phyloP scores from a whole-genome alignment of 2,797 vertebrate genomes.

The Chrysolophus pictus region DNA sequence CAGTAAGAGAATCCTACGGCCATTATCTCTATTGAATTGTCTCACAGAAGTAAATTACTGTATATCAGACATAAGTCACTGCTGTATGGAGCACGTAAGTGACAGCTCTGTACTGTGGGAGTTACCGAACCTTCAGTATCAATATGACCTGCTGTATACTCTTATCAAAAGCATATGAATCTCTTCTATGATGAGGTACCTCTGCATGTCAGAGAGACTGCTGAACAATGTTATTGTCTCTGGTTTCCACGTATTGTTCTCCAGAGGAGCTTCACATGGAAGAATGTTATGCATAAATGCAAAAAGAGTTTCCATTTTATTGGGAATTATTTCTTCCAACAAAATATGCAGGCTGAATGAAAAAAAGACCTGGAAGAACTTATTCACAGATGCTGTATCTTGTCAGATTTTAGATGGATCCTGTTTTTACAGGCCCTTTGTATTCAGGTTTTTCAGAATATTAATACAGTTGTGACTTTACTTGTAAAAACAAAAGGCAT shows the following conservation, averaged over 20 bases:
- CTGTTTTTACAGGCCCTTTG: background rate
- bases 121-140: constrained; percentile 40
- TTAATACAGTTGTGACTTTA: background rate
- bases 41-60: background rate
- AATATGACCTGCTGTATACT: constrained; percentile 4
- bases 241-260: background rate
- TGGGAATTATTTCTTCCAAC: constrained; percentile 11
- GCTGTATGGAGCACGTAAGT: background rate
- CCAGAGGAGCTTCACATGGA: background rate
- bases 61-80: background rate
- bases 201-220: constrained; percentile 2
- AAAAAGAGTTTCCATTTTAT: constrained; percentile 2
- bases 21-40: background rate
- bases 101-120: constrained; percentile 27
- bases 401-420: background rate
- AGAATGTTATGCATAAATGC: background rate
- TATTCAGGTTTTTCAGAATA: background rate
- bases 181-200: background rate
- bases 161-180: constrained; percentile 5
- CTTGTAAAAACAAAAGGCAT: background rate
- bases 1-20: background rate
- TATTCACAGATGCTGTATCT: background rate
- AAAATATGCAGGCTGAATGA: background rate
- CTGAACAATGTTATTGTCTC: background rate
- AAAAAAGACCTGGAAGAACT: background rate